Percentiles rank a stretch among this genome's conserved stretches.
phyloP scores from a whole-genome alignment of 2,113 vertebrate species.

The Andinoacara biseriatus region DNA sequence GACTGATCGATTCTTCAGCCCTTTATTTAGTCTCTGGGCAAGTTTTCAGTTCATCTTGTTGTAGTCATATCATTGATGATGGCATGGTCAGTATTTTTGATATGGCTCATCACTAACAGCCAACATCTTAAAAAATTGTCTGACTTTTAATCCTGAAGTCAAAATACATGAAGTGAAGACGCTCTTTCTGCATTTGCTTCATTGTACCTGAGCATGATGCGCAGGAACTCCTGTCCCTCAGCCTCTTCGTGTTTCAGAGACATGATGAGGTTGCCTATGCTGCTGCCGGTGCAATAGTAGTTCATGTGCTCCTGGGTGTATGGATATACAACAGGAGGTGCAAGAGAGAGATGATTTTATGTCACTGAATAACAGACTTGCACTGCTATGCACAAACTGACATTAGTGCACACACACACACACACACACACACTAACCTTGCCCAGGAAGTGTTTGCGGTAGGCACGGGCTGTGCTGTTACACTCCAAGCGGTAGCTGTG shows the following conservation, averaged over 20 bases:
- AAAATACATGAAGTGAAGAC: not conserved
- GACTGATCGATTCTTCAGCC: not conserved
- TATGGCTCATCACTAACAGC: not conserved
- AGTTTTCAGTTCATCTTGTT: not conserved
- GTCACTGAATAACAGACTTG: not conserved
- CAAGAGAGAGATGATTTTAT: not conserved
- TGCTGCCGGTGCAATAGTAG: conserved; percentile 91
- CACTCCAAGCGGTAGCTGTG: conserved; percentile 88
- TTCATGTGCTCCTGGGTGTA: conserved; percentile 91
- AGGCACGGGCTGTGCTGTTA: conserved; percentile 90
- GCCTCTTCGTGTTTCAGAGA: conserved; percentile 94
- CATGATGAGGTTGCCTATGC: conserved; percentile 93
- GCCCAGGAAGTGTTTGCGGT: conserved; percentile 95
- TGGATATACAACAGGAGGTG: not conserved
- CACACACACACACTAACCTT: conserved; percentile 81
- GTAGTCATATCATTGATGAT: not conserved
- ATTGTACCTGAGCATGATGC: conserved; percentile 90
- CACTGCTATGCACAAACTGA: not conserved
- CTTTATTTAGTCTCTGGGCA: not conserved
- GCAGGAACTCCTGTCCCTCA: conserved; percentile 91
- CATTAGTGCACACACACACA: not conserved
- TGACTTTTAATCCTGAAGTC: not conserved
- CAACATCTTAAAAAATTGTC: not conserved
- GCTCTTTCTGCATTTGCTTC: not conserved
- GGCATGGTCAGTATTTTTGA: not conserved